Evolutionary conservation across 2,797 vertebrate species (phyloP), one percentile per base, ranked within the genome.

Genomic region (Melanotaenia parkinsoni): DNA sequence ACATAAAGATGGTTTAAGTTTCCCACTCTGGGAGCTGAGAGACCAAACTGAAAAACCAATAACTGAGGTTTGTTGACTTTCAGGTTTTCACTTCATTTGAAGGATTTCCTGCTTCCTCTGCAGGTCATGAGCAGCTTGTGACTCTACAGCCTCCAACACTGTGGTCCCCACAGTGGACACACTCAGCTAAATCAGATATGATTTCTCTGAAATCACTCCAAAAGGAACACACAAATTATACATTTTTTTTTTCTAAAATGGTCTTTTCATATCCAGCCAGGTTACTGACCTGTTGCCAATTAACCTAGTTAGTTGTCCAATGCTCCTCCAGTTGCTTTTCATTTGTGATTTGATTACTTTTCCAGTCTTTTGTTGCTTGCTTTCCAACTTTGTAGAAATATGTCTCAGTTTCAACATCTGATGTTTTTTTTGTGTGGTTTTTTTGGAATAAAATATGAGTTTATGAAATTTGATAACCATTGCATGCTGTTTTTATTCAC

Each of bases 51-150:
- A 5, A 24, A 22, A 37, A 13, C 14, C 24, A 37, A 11, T 40
- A 22, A 67, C 58, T 45, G 3, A 32, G 11, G 28, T 53, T 65
- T 71, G 75, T 47, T 63, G 30, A 63, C 61, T 80, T 69, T 75
- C 57, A 73, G 32, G 32, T 71, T 71, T 71, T 63, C 45, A 63
- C 26, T 50, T 70, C 28, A 45, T 64, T 71, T 75, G 38, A 80
- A 68, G 45, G 58, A 79, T 83, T 51, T 20, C 3, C 1, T 58
- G 64, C 32, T 68, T 74, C 61, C 40, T 72, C 28, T 38, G 26
- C 3, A 45, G 72, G 70, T 81, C 73, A 76, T 43, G 73, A 83
- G 56, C 45, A 68, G 61, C 40, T 37, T 37, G 35, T 37, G 35
- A 40, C 38, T 26, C 60, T 10, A 66, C 54, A 72, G 60, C 32